A percentile compares a stretch with the other conserved stretches of the same genome.
These are phyloP conservation scores for Chiloscyllium punctatum DNA, from an alignment of 2,797 vertebrate species.

Conservation along the genomic window DNA sequence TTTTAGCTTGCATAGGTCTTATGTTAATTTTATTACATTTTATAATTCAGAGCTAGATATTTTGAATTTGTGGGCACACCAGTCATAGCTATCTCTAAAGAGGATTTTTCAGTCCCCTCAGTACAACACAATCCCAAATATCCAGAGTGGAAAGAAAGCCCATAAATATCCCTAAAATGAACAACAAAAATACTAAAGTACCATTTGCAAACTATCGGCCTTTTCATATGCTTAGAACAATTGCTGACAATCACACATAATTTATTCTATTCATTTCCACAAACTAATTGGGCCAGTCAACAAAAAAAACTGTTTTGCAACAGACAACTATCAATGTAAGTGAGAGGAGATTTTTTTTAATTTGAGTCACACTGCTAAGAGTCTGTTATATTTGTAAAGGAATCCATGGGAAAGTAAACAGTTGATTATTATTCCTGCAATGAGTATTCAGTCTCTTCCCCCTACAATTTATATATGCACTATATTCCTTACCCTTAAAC, in stretches of 20 bases:
- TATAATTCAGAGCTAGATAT: background rate
- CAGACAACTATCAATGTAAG: background rate
- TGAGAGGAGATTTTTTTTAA: background rate
- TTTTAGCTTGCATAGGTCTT: background rate
- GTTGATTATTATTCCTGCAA: background rate
- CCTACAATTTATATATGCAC: background rate
- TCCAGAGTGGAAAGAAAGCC: background rate
- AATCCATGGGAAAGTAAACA: background rate
- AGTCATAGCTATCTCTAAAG: background rate
- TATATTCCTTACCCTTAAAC: background rate
- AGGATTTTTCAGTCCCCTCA: background rate
- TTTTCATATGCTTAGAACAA: constrained; percentile 6
- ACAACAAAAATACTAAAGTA: background rate
- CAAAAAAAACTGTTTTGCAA: background rate
- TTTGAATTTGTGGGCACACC: background rate
- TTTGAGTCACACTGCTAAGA: background rate
- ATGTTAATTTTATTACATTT: background rate
- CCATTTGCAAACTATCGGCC: background rate
- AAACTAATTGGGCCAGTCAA: background rate
- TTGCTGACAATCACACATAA: background rate
- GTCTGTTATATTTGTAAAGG: background rate
- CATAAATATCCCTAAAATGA: background rate
- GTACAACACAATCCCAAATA: background rate
- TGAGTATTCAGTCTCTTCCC: background rate
- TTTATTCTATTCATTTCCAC: constrained; percentile 24